Conservation (phyloP, 1,140 invertebrate species). For the Drosophila mojavensis region DNA sequence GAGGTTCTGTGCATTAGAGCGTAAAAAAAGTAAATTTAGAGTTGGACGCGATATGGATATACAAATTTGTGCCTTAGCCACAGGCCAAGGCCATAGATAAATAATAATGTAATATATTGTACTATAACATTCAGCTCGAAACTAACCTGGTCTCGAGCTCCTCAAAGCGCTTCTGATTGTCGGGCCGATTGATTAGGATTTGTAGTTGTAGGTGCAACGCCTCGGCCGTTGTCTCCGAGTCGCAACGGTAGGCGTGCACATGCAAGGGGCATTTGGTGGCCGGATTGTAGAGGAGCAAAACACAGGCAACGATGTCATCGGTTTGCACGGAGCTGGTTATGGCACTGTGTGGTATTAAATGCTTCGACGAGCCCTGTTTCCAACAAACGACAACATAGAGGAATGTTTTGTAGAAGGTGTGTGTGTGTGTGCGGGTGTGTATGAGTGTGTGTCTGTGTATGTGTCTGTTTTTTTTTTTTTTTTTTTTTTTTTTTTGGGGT, state of each 20-base stretch:
- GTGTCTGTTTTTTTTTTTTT: background rate
- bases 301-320: constrained; percentile 95
- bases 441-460: constrained; percentile 1
- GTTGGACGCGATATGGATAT: too few relatives aligned
- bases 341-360: constrained; percentile 97
- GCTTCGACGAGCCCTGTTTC: constrained; percentile 90
- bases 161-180: constrained; percentile 93
- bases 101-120: background rate
- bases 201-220: constrained; percentile 93
- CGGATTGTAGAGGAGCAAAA: constrained; percentile 95
- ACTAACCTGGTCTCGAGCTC: constrained; percentile 88
- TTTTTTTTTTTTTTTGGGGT: background rate
- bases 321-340: constrained; percentile 94
- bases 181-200: constrained; percentile 91
- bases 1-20: too few relatives aligned
- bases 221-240: constrained; percentile 95
- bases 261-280: constrained; percentile 94
- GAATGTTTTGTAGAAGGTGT: constrained; percentile 3
- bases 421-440: background rate
- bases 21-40: too few relatives aligned
- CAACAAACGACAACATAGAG: background rate
- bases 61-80: too few relatives aligned
- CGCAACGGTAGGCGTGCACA: constrained; percentile 97
- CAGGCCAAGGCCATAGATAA: too few relatives aligned
- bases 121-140: background rate